Evolutionary conservation across 2,797 vertebrate species (phyloP).

Genomic region (Danio albolineatus): DNA sequence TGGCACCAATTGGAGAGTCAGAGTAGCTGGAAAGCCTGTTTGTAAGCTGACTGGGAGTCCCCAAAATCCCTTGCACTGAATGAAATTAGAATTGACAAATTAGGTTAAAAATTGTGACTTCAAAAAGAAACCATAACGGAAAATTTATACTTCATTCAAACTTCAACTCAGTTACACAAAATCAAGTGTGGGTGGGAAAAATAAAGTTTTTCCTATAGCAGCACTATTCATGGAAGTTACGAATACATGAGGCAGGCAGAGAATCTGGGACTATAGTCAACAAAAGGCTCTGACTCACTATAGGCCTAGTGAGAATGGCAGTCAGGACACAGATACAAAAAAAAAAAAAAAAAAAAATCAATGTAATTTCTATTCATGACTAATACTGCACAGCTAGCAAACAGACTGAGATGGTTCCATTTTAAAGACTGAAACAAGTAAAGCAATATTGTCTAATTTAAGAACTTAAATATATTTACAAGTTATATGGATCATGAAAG

Average conservation of each 20-base stretch:
- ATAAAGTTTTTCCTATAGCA: not conserved
- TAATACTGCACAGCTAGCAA: not conserved
- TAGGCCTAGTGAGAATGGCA: constrained; percentile 62
- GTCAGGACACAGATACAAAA: not conserved
- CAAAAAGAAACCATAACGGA: not conserved
- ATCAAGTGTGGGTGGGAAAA: too few relatives aligned
- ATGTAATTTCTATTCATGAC: not conserved
- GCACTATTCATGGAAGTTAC: constrained; percentile 13
- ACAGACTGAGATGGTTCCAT: not conserved
- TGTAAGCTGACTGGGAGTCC: constrained; percentile 85
- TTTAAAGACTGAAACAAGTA: not conserved
- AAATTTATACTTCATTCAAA: not conserved
- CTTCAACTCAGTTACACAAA: too few relatives aligned
- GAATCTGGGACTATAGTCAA: constrained; percentile 61
- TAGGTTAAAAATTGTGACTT: not conserved
- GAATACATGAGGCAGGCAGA: constrained; percentile 51
- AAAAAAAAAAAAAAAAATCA: not conserved
- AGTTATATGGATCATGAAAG: too few relatives aligned
- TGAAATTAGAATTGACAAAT: not conserved
- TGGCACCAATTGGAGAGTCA: constrained; percentile 80
- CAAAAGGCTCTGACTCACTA: constrained; percentile 68
- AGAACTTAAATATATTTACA: too few relatives aligned
- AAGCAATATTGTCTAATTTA: too few relatives aligned
- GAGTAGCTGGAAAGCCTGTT: constrained; percentile 86
- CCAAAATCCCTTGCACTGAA: constrained; percentile 89